Evolutionary conservation across 2,113 vertebrate species (phyloP), one percentile per base, ranked within the genome.

Genomic region (Phrynocephalus versicolor): DNA sequence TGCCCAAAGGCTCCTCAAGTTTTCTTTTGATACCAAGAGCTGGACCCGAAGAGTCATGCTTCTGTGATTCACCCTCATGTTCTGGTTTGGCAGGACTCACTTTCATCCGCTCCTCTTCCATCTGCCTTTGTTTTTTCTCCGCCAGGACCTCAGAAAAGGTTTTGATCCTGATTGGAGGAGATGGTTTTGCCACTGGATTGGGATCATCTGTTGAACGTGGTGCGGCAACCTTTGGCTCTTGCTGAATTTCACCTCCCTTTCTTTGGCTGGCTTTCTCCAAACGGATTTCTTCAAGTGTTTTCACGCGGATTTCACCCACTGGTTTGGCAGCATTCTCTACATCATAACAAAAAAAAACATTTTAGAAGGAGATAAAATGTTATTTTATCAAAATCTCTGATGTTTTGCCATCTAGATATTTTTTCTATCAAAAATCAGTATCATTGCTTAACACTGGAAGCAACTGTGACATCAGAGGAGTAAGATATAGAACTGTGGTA

Each of bases 231-330:
- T 92, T 88, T 33, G 65, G 76, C 84, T 92, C 92, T 15, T 72
- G 88, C n/a, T 92, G 92, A 51, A 89, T 35, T 1, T 96, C 95
- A 45, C 88, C 94, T 55, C 88, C 94, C 45, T 92, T 93, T 79
- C 94, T 95, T 82, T 96, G 97, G 69, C 33, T 92, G 18, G 97
- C 96, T 90, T 97, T 99, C 91, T 99, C 98, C 64, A 96, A 95
- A 9, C 95, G 97, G 84, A 99, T 99, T 93, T 99, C 98, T 90
- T 99, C 97, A 64, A 98, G 94, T 0, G 98, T 98, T 94, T 99
- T 99, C 87, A 99, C 97, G 0, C 89, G 96, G 51, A 99, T 97
- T 86, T 97, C 96, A 80, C 95, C 94, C 1, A 94, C 72, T 51
- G 92, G 86, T 51, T 94, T 96, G 51, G 93, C 81, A 74, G 87